phyloP scores from a whole-genome alignment of 2,888 invertebrate genomes.

The Heterodera filipjevi region DNA sequence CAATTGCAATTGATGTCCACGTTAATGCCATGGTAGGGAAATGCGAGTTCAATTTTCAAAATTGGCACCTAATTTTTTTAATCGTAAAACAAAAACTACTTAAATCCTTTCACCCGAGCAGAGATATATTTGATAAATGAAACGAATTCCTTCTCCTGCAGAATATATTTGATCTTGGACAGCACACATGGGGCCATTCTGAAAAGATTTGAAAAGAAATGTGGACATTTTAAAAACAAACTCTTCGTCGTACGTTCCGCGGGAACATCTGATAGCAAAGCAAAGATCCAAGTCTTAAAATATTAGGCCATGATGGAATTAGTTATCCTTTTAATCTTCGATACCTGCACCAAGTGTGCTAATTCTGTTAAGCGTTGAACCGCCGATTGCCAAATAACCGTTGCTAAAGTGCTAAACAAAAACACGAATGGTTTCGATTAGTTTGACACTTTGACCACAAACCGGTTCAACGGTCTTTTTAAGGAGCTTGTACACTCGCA shows the following conservation, averaged over 20 bases:
- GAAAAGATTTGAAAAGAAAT: background rate
- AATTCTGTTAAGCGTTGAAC: slow-evolving; percentile 42
- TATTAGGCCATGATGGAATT: no score
- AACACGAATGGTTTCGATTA: background rate
- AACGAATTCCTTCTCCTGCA: slow-evolving; percentile 21
- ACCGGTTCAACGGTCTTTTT: slow-evolving; percentile 22
- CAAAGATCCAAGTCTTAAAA: slow-evolving; percentile 40
- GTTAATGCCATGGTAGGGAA: slow-evolving; percentile 48
- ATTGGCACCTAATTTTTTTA: slow-evolving; percentile 51
- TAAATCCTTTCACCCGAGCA: slow-evolving; percentile 21
- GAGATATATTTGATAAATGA: background rate
- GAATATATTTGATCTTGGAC: slow-evolving; percentile 4
- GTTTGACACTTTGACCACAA: background rate
- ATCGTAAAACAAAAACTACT: background rate
- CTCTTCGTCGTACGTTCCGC: slow-evolving; percentile 31
- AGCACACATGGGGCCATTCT: slow-evolving; percentile 21
- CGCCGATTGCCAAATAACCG: slow-evolving; percentile 34
- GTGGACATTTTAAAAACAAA: background rate
- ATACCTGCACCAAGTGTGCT: slow-evolving; percentile 34
- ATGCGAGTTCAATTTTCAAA: slow-evolving; percentile 46
- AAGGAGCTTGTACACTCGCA: slow-evolving; percentile 7
- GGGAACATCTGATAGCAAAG: slow-evolving; percentile 34
- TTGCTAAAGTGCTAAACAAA: slow-evolving; percentile 8
- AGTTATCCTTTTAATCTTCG: no score
- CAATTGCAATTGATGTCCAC: slow-evolving; percentile 64